Percentiles rank a stretch among this genome's conserved stretches.
These are phyloP conservation scores for Chamaetylas fuelleborni DNA, from an alignment of 2,113 vertebrate genomes.

Conservation along the genomic window DNA sequence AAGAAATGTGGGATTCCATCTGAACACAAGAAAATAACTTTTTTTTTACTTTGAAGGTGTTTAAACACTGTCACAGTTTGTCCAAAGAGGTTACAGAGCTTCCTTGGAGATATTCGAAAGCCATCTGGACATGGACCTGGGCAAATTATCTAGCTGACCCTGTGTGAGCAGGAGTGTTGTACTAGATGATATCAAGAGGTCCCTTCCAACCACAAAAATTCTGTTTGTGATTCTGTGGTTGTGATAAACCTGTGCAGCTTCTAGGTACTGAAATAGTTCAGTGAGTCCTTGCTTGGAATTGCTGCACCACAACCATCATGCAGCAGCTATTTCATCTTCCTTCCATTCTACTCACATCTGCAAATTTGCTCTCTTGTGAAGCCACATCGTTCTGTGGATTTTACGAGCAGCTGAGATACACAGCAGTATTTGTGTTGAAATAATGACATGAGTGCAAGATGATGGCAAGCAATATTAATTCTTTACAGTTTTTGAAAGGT, in stretches of 20 bases:
- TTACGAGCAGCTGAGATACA: neutral
- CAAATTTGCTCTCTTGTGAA: neutral
- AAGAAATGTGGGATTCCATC: neutral
- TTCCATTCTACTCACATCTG: neutral
- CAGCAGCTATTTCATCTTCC: neutral
- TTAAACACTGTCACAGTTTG: neutral
- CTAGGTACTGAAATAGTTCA: neutral
- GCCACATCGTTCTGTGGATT: neutral
- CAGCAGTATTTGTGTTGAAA: neutral
- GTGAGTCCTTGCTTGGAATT: neutral
- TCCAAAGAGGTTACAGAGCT: neutral
- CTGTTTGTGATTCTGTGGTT: neutral
- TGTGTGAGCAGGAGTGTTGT: neutral
- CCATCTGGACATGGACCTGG: neutral
- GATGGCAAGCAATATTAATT: neutral
- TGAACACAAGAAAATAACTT: neutral
- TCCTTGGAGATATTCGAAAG: neutral
- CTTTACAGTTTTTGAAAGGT: neutral
- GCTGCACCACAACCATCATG: neutral
- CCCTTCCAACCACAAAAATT: neutral
- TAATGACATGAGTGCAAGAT: neutral
- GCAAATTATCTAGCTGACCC: neutral
- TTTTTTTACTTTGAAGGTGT: neutral
- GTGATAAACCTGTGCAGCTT: neutral
- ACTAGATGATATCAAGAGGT: neutral